These are phyloP conservation scores for Augiades crinisus DNA, from an alignment of 2,888 invertebrate genomes.

Conservation along the genomic window DNA sequence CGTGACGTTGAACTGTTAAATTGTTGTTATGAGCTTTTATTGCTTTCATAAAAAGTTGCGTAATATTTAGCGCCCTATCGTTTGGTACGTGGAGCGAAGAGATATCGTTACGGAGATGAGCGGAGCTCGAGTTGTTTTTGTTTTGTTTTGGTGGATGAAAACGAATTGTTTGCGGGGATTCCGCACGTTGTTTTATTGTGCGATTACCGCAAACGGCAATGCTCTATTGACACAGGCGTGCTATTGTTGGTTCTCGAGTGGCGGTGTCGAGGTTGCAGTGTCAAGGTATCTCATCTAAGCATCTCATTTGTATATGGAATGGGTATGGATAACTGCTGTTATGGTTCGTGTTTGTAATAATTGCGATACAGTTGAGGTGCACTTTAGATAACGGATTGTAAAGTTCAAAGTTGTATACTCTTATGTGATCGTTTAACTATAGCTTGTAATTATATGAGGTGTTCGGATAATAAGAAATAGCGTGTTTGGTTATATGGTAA, in stretches of 20 bases:
- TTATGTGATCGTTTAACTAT: neutral
- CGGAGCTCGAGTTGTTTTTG: constrained; percentile 38
- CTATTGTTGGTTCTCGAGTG: constrained; percentile 49
- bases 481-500: too few relatives aligned
- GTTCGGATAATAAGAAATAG: neutral
- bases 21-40: constrained; percentile 30
- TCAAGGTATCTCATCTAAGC: constrained; percentile 56
- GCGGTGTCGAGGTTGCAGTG: constrained; percentile 57
- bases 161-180: constrained; percentile 51
- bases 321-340: constrained; percentile 29
- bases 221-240: constrained; percentile 59
- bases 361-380: constrained; percentile 11
- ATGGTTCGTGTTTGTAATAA: constrained; percentile 20
- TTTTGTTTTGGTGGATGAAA: constrained; percentile 46
- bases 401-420: constrained; percentile 17
- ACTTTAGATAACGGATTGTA: constrained; percentile 16
- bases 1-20: constrained; percentile 17
- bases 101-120: constrained; percentile 16
- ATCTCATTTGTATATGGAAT: constrained; percentile 41
- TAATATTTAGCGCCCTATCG: constrained; percentile 13
- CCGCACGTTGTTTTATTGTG: constrained; percentile 52
- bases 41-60: constrained; percentile 23
- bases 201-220: constrained; percentile 55
- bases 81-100: constrained; percentile 7
- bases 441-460: neutral